A percentile compares a stretch with the other conserved stretches of the same genome.
Conservation (phyloP, 2,888 invertebrate species). For the Tachina lurida region DNA sequence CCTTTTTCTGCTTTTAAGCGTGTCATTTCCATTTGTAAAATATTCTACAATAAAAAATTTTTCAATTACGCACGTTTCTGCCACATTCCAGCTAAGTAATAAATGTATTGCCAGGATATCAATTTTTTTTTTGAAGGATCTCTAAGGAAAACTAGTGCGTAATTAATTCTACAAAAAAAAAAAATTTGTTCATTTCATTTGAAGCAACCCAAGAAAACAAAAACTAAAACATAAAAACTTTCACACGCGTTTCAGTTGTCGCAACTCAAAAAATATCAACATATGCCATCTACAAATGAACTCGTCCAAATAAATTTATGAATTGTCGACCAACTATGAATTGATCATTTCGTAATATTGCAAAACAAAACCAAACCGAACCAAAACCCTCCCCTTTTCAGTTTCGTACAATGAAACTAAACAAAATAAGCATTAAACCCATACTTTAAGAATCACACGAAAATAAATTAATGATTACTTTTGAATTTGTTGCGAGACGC, state of each 20-base stretch:
- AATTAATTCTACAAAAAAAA: constrained; percentile 16
- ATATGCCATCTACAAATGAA: constrained; percentile 36
- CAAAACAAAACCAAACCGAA: constrained; percentile 63
- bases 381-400: constrained; percentile 66
- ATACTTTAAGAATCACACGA: constrained; percentile 15
- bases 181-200: constrained; percentile 29
- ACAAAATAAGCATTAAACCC: constrained; percentile 11
- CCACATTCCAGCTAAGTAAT: constrained; percentile 57
- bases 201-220: constrained; percentile 12
- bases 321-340: constrained; percentile 21
- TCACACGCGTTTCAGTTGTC: constrained; percentile 69
- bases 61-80: constrained; percentile 59
- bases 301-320: constrained; percentile 20
- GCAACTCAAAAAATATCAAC: constrained; percentile 44
- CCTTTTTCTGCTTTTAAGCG: constrained; percentile 30
- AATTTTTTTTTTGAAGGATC: constrained; percentile 12
- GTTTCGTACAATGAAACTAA: constrained; percentile 19
- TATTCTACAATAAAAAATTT: neutral
- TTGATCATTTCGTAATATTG: constrained; percentile 66
- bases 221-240: constrained; percentile 51
- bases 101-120: constrained; percentile 41
- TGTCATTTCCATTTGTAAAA: constrained; percentile 37
- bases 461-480: constrained; percentile 52
- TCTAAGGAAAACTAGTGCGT: constrained; percentile 49
- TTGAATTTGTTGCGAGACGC: constrained; percentile 48